Evolutionary conservation across 2,797 vertebrate species (phyloP).

Genomic region (Pyrrhura leucotis): DNA sequence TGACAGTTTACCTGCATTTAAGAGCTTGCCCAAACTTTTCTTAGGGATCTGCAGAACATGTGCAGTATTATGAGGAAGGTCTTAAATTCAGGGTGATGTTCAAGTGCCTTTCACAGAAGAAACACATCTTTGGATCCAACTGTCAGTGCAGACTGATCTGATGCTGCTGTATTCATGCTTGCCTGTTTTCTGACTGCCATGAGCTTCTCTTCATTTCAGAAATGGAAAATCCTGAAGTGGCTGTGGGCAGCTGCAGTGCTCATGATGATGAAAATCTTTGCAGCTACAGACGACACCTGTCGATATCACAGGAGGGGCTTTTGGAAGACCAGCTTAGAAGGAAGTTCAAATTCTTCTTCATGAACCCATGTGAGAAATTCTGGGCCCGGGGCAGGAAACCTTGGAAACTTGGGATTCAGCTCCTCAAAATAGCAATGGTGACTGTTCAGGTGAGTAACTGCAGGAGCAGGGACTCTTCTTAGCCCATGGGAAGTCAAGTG

Average conservation of each 20-base stretch:
- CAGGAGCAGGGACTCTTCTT: background rate
- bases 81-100: background rate
- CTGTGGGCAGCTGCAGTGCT: constrained; percentile 45
- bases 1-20: background rate
- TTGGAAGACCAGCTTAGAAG: constrained; percentile 88
- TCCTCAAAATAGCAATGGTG: constrained; percentile 92
- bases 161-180: background rate
- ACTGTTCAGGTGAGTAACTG: constrained; percentile 86
- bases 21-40: background rate
- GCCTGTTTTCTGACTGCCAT: background rate
- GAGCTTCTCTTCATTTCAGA: constrained; percentile 41
- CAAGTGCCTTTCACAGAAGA: background rate
- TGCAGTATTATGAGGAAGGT: background rate
- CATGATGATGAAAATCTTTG: constrained; percentile 40
- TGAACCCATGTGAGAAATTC: constrained; percentile 97
- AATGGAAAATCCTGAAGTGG: constrained; percentile 74
- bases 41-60: background rate
- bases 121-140: background rate
- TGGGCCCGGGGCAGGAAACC: constrained; percentile 90
- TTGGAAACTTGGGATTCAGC: constrained; percentile 92
- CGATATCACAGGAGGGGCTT: constrained; percentile 67
- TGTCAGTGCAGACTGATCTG: background rate
- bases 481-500: background rate
- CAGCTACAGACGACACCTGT: constrained; percentile 21
- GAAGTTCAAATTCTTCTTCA: constrained; percentile 95